phyloP scores from a whole-genome alignment of 2,888 invertebrate genomes.

The Frankliniella intonsa region DNA sequence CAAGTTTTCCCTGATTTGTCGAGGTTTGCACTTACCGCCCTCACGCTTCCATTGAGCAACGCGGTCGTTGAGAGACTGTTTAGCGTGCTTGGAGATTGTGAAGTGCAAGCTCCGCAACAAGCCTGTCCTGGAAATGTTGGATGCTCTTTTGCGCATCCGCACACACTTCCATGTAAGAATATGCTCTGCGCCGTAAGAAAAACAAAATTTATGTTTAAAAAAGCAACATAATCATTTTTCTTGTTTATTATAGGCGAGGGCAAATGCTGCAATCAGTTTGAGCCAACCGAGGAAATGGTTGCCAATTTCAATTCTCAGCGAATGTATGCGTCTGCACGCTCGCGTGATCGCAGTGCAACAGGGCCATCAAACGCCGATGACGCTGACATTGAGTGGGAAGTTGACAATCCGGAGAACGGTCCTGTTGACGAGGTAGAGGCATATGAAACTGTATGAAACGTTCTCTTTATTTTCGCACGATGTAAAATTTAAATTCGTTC shows the following conservation, averaged over 20 bases:
- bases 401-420: too few relatives aligned
- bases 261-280: not conserved
- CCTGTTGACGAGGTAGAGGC: too few relatives aligned
- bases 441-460: too few relatives aligned
- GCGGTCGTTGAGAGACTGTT: slow-evolving; percentile 34
- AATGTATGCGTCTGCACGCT: not conserved
- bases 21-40: slow-evolving; percentile 13
- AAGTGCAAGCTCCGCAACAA: slow-evolving; percentile 31
- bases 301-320: not conserved
- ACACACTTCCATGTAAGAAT: not conserved
- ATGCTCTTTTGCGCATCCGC: not conserved
- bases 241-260: not conserved
- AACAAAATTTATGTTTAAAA: not conserved
- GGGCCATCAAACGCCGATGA: too few relatives aligned
- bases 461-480: too few relatives aligned
- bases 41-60: slow-evolving; percentile 33
- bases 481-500: not conserved
- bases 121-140: not conserved
- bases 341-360: too few relatives aligned
- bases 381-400: too few relatives aligned
- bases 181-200: not conserved
- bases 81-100: slow-evolving; percentile 32
- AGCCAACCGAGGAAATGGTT: not conserved
- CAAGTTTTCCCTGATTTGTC: not conserved
- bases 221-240: not conserved